Evolutionary conservation across 2,113 vertebrate species (phyloP).

Genomic region (Tenrec ecaudatus): DNA sequence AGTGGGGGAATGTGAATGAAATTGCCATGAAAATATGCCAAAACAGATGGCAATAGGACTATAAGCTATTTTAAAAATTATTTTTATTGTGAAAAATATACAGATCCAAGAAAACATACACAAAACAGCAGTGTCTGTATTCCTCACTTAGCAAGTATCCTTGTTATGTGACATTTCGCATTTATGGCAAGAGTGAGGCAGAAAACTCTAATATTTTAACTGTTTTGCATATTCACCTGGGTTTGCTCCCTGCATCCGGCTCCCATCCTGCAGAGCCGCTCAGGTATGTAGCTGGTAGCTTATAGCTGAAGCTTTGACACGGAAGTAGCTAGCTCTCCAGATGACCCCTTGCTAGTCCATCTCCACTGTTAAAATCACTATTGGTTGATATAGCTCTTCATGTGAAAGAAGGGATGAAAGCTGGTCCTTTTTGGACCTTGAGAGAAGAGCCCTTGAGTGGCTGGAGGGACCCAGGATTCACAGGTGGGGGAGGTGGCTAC

Average conservation of each 20-base stretch:
- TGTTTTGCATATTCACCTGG: not conserved
- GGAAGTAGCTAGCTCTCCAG: not conserved
- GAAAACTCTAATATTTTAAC: not conserved
- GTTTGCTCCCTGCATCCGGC: not conserved
- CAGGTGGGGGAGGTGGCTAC: not conserved
- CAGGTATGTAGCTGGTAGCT: not conserved
- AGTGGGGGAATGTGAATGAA: not conserved
- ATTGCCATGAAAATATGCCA: constrained; percentile 8
- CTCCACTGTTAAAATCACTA: too few relatives aligned
- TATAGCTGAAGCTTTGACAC: not conserved
- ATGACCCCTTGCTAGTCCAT: too few relatives aligned
- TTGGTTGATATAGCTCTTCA: too few relatives aligned
- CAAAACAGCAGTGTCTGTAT: not conserved
- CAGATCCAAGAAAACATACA: not conserved
- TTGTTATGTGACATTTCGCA: not conserved
- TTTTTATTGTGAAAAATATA: constrained; percentile 25
- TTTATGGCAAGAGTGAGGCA: not conserved
- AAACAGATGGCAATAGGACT: not conserved
- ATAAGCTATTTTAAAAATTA: not conserved
- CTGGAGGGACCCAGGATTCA: too few relatives aligned
- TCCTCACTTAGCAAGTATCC: not conserved
- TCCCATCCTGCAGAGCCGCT: not conserved
- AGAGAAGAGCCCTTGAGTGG: not conserved
- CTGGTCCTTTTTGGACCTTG: not conserved
- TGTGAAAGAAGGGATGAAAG: too few relatives aligned